A percentile compares a stretch with the other conserved stretches of the same genome.
Evolutionary conservation across 2,797 vertebrate genomes (phyloP).

Genomic region (Selene dorsalis): DNA sequence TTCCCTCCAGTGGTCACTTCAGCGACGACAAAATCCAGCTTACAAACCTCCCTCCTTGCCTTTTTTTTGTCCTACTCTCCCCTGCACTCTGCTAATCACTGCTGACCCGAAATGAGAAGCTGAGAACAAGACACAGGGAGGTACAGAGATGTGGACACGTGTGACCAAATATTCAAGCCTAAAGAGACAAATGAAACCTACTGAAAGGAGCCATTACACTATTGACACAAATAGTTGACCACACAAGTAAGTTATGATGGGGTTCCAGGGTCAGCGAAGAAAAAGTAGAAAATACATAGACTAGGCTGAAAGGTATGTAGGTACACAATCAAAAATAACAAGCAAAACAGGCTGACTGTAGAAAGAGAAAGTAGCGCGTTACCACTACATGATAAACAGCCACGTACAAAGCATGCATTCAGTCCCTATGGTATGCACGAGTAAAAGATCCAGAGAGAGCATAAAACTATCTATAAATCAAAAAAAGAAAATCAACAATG

Average conservation of each 20-base stretch:
- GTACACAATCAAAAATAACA: not conserved
- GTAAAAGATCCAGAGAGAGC: not conserved
- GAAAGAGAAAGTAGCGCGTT: too few species aligned
- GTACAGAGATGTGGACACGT: not conserved
- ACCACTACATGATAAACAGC: not conserved
- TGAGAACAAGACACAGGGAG: not conserved
- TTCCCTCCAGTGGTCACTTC: conserved; percentile 46
- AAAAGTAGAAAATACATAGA: not conserved
- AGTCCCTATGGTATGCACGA: not conserved
- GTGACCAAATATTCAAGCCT: not conserved
- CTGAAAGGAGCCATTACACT: too few species aligned
- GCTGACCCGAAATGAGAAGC: not conserved
- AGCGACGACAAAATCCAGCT: not conserved
- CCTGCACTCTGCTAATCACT: not conserved
- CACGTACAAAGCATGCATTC: not conserved
- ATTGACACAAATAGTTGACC: not conserved
- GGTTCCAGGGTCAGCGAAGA: not conserved
- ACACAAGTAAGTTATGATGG: not conserved
- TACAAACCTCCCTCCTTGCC: not conserved
- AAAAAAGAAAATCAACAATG: too few species aligned
- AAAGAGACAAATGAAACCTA: too few species aligned
- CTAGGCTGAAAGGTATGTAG: not conserved
- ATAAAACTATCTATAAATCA: not conserved
- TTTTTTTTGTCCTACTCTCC: not conserved
- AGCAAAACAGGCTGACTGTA: not conserved